A percentile compares a stretch with the other conserved stretches of the same genome.
These are phyloP conservation scores for Phocoena sinus DNA, from an alignment of 2,113 vertebrate genomes.

Conservation along the genomic window DNA sequence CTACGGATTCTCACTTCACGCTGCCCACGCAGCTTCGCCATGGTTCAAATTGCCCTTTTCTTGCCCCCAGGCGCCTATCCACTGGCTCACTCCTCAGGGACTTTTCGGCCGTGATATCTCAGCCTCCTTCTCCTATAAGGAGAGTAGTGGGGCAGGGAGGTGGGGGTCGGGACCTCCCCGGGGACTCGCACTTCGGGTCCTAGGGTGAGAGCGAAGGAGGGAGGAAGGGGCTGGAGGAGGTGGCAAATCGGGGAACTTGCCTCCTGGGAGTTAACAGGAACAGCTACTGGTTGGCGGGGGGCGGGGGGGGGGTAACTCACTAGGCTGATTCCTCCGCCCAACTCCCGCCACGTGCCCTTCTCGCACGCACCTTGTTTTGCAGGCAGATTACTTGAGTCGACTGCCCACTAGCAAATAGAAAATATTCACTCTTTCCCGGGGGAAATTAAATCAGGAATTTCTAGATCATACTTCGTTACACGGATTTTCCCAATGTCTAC, in stretches of 20 bases:
- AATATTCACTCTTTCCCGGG: neutral
- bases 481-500: neutral
- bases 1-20: fast-evolving
- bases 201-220: fast-evolving
- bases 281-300: neutral
- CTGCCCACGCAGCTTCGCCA: neutral
- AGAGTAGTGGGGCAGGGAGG: no score
- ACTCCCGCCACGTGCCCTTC: fast-evolving
- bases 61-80: neutral
- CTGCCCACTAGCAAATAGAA: neutral
- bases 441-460: slow-evolving; percentile 20
- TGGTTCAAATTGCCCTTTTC: neutral
- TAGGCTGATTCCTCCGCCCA: no score
- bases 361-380: neutral
- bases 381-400: neutral
- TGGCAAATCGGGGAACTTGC: neutral
- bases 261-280: neutral
- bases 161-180: neutral
- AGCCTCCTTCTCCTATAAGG: neutral
- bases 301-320: fast-evolving
- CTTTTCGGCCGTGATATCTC: neutral
- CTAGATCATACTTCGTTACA: neutral
- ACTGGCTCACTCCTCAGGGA: neutral
- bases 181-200: neutral
- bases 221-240: no score